Evolutionary conservation across 2,888 invertebrate genomes (phyloP).

Genomic region (Thymelicus acteon): DNA sequence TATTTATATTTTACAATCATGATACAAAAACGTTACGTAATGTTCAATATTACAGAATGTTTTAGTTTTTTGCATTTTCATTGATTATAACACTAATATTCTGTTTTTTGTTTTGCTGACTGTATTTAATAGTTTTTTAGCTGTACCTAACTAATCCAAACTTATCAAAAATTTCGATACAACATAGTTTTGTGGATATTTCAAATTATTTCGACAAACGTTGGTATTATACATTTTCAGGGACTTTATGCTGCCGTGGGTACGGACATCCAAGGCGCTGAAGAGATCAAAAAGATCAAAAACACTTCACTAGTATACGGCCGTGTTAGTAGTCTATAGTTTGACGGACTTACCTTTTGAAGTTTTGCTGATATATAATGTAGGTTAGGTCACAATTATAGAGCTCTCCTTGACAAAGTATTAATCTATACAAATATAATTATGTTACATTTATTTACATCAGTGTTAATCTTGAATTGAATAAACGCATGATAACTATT

Average conservation of each 20-base stretch:
- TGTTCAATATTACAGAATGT: no score
- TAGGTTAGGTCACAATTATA: conserved; percentile 8
- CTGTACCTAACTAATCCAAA: no score
- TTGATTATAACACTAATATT: no score
- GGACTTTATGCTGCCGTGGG: conserved; percentile 73
- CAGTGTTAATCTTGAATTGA: not conserved
- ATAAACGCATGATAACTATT: conserved; percentile 1
- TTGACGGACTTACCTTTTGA: conserved; percentile 1
- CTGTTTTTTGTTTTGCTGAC: no score
- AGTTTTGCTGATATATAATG: conserved; percentile 8
- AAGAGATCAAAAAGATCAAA: conserved; percentile 74
- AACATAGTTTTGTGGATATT: not conserved
- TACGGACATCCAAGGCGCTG: conserved; percentile 67
- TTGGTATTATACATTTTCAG: conserved; percentile 55
- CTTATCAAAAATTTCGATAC: no score
- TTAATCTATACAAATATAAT: conserved; percentile 37
- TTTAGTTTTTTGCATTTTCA: no score
- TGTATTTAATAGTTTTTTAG: no score
- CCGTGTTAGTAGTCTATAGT: not conserved
- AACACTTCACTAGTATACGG: conserved; percentile 61
- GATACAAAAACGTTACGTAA: no score
- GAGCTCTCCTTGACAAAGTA: conserved; percentile 4
- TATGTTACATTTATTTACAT: conserved; percentile 8
- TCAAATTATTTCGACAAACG: not conserved
- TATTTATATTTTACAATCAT: no score